Percentiles rank a stretch among this genome's conserved stretches.
phyloP scores from a whole-genome alignment of 2,797 vertebrate genomes.

The Varecia variegata region DNA sequence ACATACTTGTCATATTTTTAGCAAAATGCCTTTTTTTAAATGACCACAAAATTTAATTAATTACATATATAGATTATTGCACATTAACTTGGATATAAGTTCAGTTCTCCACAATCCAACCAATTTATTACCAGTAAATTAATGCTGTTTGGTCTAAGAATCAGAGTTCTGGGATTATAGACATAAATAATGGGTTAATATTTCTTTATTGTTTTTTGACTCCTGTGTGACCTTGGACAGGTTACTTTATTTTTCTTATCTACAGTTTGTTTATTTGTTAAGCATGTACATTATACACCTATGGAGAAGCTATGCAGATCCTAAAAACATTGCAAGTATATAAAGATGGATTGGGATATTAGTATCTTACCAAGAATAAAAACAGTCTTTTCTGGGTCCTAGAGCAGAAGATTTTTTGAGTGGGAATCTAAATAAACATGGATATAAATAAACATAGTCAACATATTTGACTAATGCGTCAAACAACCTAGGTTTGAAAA shows the following conservation, averaged over 20 bases:
- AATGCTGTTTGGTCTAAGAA: not conserved
- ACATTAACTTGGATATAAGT: not conserved
- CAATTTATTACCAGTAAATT: not conserved
- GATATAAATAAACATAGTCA: not conserved
- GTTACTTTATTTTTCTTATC: not conserved
- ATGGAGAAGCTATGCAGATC: not conserved
- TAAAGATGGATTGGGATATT: not conserved
- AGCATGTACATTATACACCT: not conserved
- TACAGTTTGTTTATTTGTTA: not conserved
- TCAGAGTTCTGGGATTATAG: not conserved
- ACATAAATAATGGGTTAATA: not conserved
- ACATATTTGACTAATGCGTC: not conserved
- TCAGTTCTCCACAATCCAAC: not conserved
- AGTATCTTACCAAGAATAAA: not conserved
- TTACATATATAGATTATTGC: not conserved
- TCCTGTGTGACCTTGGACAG: not conserved
- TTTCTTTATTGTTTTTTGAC: not conserved
- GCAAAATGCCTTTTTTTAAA: not conserved
- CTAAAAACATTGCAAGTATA: not conserved
- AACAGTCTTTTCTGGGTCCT: not conserved
- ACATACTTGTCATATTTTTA: not conserved
- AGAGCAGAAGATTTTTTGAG: fast-evolving
- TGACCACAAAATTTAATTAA: not conserved
- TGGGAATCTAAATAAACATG: not conserved
- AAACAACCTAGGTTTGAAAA: not conserved